phyloP scores from a whole-genome alignment of 2,797 vertebrate genomes.

The Clarias platycephalus region DNA sequence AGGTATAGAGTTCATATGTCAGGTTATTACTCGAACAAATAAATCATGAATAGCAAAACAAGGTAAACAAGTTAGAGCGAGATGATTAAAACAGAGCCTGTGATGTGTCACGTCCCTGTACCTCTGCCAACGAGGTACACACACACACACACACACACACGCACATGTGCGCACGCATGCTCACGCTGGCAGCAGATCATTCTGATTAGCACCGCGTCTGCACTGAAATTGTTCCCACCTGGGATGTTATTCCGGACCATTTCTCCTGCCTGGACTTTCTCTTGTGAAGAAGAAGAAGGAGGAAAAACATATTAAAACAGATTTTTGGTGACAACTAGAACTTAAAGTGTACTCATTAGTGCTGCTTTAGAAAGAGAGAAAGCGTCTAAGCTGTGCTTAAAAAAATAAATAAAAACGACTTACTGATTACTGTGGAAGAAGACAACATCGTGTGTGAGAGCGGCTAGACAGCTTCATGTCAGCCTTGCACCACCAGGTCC shows the following conservation, averaged over 20 bases:
- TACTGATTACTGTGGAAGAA: too few relatives aligned
- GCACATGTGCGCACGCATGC: not conserved
- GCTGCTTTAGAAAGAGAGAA: constrained; percentile 1
- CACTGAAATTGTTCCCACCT: constrained; percentile 25
- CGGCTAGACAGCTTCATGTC: too few relatives aligned
- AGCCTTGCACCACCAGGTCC: too few relatives aligned
- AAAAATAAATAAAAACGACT: not conserved
- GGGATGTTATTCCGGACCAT: constrained; percentile 26
- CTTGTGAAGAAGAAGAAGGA: constrained; percentile 41
- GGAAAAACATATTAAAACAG: constrained; percentile 62
- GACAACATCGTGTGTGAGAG: too few relatives aligned
- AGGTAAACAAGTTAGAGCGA: not conserved
- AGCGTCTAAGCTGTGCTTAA: not conserved
- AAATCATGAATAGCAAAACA: constrained; percentile 33
- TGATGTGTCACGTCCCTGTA: constrained; percentile 17
- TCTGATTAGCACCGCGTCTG: constrained; percentile 41
- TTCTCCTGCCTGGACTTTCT: not conserved
- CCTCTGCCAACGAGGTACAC: constrained; percentile 45
- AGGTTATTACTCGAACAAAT: constrained; percentile 23
- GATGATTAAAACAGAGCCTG: constrained; percentile 29
- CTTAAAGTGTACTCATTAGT: constrained; percentile 69
- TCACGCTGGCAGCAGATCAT: constrained; percentile 15
- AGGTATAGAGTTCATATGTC: too few relatives aligned
- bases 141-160: constrained; percentile 5
- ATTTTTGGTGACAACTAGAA: constrained; percentile 68